phyloP scores from a whole-genome alignment of 2,113 vertebrate species.

The Embiotoca jacksoni region DNA sequence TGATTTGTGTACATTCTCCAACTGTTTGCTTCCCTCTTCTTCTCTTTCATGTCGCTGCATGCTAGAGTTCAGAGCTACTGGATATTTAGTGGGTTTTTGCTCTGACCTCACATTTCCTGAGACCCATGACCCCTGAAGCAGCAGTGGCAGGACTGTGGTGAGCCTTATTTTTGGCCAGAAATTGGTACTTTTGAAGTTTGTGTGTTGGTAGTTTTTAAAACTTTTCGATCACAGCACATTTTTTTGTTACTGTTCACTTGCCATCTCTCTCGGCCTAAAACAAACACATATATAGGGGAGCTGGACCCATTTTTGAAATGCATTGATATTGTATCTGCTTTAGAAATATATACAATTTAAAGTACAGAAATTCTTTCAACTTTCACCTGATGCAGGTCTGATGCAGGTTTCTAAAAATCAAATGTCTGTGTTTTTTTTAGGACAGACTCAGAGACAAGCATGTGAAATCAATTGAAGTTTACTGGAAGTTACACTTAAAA shows the following conservation, averaged over 20 bases:
- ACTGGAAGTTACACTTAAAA: not conserved
- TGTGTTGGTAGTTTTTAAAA: not conserved
- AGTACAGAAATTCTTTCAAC: not conserved
- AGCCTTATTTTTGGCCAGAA: not conserved
- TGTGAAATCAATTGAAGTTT: not conserved
- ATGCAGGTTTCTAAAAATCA: not conserved
- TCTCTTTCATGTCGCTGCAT: slow-evolving; percentile 21
- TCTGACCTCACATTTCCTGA: slow-evolving; percentile 33
- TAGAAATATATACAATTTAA: not conserved
- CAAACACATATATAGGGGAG: not conserved
- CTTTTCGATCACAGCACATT: not conserved
- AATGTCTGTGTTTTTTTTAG: not conserved
- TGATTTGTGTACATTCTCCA: slow-evolving; percentile 44
- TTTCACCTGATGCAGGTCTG: not conserved
- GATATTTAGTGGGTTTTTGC: slow-evolving; percentile 36
- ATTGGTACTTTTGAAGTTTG: not conserved
- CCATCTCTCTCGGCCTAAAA: not conserved
- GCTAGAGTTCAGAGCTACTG: slow-evolving; percentile 28
- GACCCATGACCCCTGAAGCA: slow-evolving; percentile 5
- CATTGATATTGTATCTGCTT: not conserved
- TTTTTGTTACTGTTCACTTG: not conserved
- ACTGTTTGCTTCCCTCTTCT: slow-evolving; percentile 41
- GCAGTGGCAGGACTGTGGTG: not conserved
- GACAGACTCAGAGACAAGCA: not conserved
- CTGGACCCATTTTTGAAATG: not conserved